phyloP scores from a whole-genome alignment of 2,888 invertebrate genomes.

The Drosophila prostipennis region DNA sequence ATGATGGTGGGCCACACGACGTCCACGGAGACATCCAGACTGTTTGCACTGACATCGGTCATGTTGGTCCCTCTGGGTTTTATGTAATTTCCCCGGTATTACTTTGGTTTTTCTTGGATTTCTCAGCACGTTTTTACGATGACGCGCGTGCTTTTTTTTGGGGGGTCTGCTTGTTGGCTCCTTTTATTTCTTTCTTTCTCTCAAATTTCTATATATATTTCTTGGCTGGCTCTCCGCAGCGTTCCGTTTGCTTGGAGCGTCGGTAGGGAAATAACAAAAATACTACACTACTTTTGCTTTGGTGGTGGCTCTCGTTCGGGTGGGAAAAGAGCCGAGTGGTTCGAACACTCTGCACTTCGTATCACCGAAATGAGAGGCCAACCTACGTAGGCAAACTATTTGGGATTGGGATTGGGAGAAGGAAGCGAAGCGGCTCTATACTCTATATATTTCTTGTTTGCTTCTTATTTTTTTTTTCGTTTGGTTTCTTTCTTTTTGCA shows the following conservation, averaged over 20 bases:
- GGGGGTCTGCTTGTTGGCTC: conserved; percentile 39
- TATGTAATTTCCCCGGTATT: conserved; percentile 13
- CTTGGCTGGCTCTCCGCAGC: conserved; percentile 25
- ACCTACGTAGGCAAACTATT: conserved; percentile 32
- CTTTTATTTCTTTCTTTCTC: conserved; percentile 63
- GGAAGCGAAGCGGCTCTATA: too few relatives aligned
- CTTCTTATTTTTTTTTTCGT: conserved; percentile 8
- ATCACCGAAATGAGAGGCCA: conserved; percentile 16
- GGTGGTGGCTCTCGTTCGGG: conserved; percentile 19
- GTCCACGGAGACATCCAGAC: conserved; percentile 63
- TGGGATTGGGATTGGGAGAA: neutral
- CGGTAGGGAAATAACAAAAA: conserved; percentile 61
- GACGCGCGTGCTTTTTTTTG: conserved; percentile 59
- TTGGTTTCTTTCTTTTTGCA: conserved; percentile 19
- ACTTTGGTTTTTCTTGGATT: conserved; percentile 3
- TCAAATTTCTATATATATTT: conserved; percentile 8
- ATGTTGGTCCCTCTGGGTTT: conserved; percentile 33
- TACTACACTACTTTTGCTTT: conserved; percentile 28
- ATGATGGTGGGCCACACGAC: conserved; percentile 70
- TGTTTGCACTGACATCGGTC: conserved; percentile 45
- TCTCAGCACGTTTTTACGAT: conserved; percentile 64
- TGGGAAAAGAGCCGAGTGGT: conserved; percentile 6
- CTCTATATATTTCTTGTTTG: conserved; percentile 11
- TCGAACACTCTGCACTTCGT: conserved; percentile 2
- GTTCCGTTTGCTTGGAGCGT: conserved; percentile 62